These are phyloP conservation scores for Eupithecia vulgata DNA, from an alignment of 2,888 invertebrate species.

Conservation along the genomic window DNA sequence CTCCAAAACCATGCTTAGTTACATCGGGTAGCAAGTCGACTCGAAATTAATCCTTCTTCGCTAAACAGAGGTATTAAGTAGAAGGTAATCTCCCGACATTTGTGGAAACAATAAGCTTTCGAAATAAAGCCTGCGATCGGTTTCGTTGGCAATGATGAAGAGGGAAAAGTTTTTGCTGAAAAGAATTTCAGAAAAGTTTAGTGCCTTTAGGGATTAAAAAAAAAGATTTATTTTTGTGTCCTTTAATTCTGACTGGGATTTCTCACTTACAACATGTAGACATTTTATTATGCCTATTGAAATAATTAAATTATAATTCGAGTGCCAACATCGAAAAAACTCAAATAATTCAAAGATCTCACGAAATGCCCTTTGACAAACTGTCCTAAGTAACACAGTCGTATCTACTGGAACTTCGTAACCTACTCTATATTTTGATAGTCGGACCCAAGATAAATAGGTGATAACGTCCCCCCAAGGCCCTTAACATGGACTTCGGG, in stretches of 20 bases:
- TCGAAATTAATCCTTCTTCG: constrained; percentile 16
- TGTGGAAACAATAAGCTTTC: constrained; percentile 57
- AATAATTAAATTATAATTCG: neutral
- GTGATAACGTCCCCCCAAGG: constrained; percentile 76
- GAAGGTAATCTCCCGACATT: constrained; percentile 55
- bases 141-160: constrained; percentile 41
- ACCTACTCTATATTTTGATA: constrained; percentile 31
- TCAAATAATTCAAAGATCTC: neutral
- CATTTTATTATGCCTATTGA: neutral
- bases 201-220: no score
- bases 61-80: constrained; percentile 45
- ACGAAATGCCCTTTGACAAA: neutral
- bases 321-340: neutral
- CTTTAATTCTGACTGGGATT: neutral
- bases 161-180: no score
- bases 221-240: no score
- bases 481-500: constrained; percentile 77
- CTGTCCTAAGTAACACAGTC: neutral
- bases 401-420: neutral
- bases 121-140: constrained; percentile 53
- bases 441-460: constrained; percentile 63
- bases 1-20: constrained; percentile 1
- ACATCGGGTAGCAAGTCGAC: neutral
- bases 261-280: neutral
- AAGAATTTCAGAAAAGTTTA: no score